These are phyloP conservation scores for Melanerpes aurifrons DNA, from an alignment of 2,113 vertebrate genomes.

Conservation along the genomic window DNA sequence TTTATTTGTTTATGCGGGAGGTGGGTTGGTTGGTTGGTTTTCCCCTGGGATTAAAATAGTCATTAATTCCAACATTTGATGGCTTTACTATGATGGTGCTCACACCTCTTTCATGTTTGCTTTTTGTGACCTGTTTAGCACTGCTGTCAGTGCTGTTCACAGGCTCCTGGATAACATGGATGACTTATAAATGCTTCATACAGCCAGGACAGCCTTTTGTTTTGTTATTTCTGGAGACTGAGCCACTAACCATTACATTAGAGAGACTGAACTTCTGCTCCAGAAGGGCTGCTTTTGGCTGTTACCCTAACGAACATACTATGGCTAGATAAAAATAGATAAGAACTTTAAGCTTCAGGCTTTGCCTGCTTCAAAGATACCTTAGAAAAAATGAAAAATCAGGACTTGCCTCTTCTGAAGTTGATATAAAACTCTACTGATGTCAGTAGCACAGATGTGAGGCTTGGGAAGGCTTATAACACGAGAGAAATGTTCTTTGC, in stretches of 20 bases:
- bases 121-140: constrained; percentile 33
- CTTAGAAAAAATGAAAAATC: background rate
- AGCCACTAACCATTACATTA: background rate
- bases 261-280: background rate
- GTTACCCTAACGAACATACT: background rate
- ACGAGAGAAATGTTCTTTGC: background rate
- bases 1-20: background rate
- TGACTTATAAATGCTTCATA: constrained; percentile 31
- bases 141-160: background rate
- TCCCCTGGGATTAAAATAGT: background rate
- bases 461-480: background rate
- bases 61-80: background rate
- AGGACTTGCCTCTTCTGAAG: background rate
- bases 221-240: constrained; percentile 30
- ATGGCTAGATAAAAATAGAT: background rate
- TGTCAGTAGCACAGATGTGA: background rate
- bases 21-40: background rate
- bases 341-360: background rate
- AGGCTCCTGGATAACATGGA: background rate
- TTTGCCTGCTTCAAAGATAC: background rate
- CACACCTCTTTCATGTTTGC: background rate
- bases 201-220: constrained; percentile 5
- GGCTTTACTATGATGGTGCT: background rate
- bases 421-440: background rate
- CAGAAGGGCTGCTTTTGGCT: background rate